Evolutionary conservation across 2,888 invertebrate genomes (phyloP).

Genomic region (Axea sp.): DNA sequence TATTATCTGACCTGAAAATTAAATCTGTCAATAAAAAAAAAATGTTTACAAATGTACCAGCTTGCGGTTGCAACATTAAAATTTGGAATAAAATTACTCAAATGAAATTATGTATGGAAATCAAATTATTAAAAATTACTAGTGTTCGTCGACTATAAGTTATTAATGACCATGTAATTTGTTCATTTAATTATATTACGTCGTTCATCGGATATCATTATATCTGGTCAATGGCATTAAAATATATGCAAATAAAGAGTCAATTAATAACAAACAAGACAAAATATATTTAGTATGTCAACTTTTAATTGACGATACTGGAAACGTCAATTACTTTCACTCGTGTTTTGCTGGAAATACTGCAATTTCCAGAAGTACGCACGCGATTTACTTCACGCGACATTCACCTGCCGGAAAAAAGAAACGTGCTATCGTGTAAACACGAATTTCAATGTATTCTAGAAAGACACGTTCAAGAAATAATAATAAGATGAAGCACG

Average conservation of each 20-base stretch:
- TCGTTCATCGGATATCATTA: constrained; percentile 15
- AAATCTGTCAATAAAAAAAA: too few relatives aligned
- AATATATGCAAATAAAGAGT: constrained; percentile 36
- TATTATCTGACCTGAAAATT: too few relatives aligned
- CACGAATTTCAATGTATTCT: constrained; percentile 30
- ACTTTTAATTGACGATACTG: constrained; percentile 39
- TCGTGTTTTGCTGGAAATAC: constrained; percentile 18
- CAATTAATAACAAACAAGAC: constrained; percentile 35
- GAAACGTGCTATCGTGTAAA: constrained; percentile 4
- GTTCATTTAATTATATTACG: constrained; percentile 17
- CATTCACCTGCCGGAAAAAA: constrained; percentile 41
- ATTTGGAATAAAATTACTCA: too few relatives aligned
- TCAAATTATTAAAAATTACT: too few relatives aligned
- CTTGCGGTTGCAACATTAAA: too few relatives aligned
- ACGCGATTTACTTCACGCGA: constrained; percentile 43
- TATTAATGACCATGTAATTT: too few relatives aligned
- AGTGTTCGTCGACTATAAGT: too few relatives aligned
- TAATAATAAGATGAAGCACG: too few relatives aligned
- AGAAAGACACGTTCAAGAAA: too few relatives aligned
- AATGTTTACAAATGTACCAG: too few relatives aligned
- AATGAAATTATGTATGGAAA: too few relatives aligned
- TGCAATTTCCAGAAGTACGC: constrained; percentile 14
- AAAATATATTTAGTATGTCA: constrained; percentile 32
- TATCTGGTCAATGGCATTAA: constrained; percentile 15
- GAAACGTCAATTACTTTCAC: constrained; percentile 47